Evolutionary conservation across 2,888 invertebrate genomes (phyloP), one percentile per base, ranked within the genome.

Genomic region (Rhamnusium bicolor): DNA sequence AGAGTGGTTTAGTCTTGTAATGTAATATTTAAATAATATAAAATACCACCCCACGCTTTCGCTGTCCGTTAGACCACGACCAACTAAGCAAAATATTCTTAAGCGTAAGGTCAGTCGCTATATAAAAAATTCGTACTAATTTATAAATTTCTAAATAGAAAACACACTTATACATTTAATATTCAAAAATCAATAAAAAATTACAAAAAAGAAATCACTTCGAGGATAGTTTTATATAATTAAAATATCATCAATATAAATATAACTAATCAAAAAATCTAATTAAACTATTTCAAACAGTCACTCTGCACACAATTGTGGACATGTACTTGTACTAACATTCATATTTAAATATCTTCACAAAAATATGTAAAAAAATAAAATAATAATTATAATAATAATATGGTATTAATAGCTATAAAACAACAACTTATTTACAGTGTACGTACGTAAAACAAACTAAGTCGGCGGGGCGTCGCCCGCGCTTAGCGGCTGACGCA

Each of bases 361-460:
- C 87, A 88, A 88, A 88, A 88, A 89, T 88, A 89, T 87, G 88
- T 89, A 88, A 88, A 89, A 89, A 89, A 88, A 89, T 88, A 88
- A 89, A 88, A 89, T 88, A 88, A 88, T 88, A 87, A 88, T 87
- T 86, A 86, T 85, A 84, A 85, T 86, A 84, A 85, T 86, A 86
- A 86, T 86, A 86, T 85, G 86, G 85, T 87, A 86, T 87, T 87
- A 87, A 88, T 87, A 87, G 87, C 86, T 88, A 88, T 86, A 87
- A 88, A 88, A 88, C 87, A 89, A 89, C 88, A 89, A 89, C 87
- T 86, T 88, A 88, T 88, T 83, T 87, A 88, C 87, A 88, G 82
- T 83, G 81, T 85, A 83, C 81, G 85, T 87, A 86, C 85, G 85
- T 86, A 84, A 83, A 87, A 87, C 86, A 87, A 87, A 87, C 86